A percentile compares a stretch with the other conserved stretches of the same genome.
Conservation (phyloP, 2,888 invertebrate genomes). For the Artemia sinica region DNA sequence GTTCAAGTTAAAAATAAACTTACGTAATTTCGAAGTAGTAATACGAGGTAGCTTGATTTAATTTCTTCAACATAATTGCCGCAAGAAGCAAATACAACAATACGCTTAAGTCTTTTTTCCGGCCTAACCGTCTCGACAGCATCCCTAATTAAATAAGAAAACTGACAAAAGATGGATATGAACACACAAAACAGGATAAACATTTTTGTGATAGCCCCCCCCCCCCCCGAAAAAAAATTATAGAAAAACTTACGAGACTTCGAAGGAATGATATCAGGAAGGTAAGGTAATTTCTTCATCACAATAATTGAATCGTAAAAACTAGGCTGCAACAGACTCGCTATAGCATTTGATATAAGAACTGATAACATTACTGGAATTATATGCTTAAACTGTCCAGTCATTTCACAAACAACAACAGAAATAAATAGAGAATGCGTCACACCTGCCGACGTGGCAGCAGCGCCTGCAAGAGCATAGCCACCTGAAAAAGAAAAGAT, state of each 20-base stretch:
- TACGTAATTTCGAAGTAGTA: too few species aligned
- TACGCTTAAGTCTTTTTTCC: too few species aligned
- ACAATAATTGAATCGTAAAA: conserved; percentile 96
- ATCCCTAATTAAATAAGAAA: too few species aligned
- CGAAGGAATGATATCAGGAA: conserved; percentile 79
- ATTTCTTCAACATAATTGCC: too few species aligned
- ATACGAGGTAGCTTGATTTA: too few species aligned
- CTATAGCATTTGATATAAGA: conserved; percentile 81
- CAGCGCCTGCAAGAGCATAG: conserved; percentile 89
- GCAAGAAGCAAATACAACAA: too few species aligned
- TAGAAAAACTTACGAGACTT: conserved; percentile 48
- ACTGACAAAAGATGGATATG: too few species aligned
- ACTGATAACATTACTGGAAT: conserved; percentile 86
- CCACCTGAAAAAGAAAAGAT: conserved; percentile 44
- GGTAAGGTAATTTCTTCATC: conserved; percentile 86
- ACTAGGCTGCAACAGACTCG: conserved; percentile 82
- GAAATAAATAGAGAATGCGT: conserved; percentile 95
- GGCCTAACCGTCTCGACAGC: too few species aligned
- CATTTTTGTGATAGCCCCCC: too few species aligned
- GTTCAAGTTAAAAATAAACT: too few species aligned
- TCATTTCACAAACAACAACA: conserved; percentile 95
- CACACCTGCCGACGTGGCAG: conserved; percentile 87
- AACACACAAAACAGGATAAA: too few species aligned
- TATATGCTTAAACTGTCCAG: conserved; percentile 91
- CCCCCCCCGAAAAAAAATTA: too few species aligned